Evolutionary conservation across 2,888 invertebrate species (phyloP).

Genomic region (Leucozona laternaria): DNA sequence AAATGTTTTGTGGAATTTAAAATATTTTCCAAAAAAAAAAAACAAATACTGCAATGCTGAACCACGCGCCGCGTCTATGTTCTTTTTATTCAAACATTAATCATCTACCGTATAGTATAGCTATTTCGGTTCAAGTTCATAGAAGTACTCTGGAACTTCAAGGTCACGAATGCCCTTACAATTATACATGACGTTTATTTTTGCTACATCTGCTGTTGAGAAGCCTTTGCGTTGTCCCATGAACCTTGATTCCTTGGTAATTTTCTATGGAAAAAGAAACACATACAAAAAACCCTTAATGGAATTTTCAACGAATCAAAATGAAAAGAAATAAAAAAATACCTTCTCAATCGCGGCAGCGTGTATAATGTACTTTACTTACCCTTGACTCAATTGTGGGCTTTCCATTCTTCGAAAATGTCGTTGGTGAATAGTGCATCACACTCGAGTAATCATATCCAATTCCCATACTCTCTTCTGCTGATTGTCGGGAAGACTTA

Average conservation of each 20-base stretch:
- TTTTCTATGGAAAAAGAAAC: constrained; percentile 39
- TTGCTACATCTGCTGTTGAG: constrained; percentile 79
- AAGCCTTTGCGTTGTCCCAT: constrained; percentile 81
- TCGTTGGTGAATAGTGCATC: constrained; percentile 91
- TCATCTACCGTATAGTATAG: too few species aligned
- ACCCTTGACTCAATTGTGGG: constrained; percentile 90
- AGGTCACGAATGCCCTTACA: constrained; percentile 75
- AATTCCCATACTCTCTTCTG: constrained; percentile 85
- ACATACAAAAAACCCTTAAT: not conserved
- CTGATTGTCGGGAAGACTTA: constrained; percentile 85
- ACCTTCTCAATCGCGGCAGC: not conserved
- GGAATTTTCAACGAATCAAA: constrained; percentile 24
- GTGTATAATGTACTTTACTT: not conserved
- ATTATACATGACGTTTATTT: constrained; percentile 81
- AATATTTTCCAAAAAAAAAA: not conserved
- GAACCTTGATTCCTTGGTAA: constrained; percentile 73
- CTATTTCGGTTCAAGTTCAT: constrained; percentile 14
- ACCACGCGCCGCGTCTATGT: not conserved
- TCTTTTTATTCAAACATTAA: constrained; percentile 3
- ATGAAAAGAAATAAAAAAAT: constrained; percentile 2
- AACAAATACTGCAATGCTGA: not conserved
- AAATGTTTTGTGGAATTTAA: too few species aligned
- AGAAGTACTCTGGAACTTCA: not conserved
- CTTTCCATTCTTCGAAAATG: constrained; percentile 89
- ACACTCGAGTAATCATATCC: constrained; percentile 91